Evolutionary conservation across 2,113 vertebrate genomes (phyloP).

Genomic region (Pontoporia blainvillei): DNA sequence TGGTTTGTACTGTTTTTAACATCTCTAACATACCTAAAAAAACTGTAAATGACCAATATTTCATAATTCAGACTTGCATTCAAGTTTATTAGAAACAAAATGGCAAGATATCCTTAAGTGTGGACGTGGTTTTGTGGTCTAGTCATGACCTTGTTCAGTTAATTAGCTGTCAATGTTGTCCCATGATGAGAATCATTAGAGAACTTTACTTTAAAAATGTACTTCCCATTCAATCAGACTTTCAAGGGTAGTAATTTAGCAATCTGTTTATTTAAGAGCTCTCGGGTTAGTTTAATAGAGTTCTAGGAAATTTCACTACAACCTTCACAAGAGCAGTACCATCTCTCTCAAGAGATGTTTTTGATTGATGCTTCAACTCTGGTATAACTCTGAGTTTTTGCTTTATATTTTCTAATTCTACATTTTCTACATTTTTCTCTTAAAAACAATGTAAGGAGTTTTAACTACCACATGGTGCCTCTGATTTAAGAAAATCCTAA

Average conservation of each 20-base stretch:
- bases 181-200: neutral
- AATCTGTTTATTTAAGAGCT: neutral
- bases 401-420: neutral
- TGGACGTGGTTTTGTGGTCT: fast-evolving
- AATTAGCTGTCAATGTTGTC: neutral
- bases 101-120: fast-evolving
- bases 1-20: neutral
- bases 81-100: neutral
- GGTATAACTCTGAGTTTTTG: neutral
- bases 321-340: neutral
- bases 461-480: neutral
- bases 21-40: too few relatives aligned
- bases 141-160: neutral
- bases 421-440: neutral
- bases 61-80: neutral
- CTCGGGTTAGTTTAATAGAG: neutral
- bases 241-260: neutral
- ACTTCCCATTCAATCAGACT: neutral
- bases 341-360: neutral
- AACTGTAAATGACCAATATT: neutral
- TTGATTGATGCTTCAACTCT: neutral
- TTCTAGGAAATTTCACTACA: neutral
- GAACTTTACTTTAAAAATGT: neutral
- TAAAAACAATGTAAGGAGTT: neutral
- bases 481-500: neutral